Evolutionary conservation across 2,888 invertebrate species (phyloP).

Genomic region (Therioaphis trifolii): DNA sequence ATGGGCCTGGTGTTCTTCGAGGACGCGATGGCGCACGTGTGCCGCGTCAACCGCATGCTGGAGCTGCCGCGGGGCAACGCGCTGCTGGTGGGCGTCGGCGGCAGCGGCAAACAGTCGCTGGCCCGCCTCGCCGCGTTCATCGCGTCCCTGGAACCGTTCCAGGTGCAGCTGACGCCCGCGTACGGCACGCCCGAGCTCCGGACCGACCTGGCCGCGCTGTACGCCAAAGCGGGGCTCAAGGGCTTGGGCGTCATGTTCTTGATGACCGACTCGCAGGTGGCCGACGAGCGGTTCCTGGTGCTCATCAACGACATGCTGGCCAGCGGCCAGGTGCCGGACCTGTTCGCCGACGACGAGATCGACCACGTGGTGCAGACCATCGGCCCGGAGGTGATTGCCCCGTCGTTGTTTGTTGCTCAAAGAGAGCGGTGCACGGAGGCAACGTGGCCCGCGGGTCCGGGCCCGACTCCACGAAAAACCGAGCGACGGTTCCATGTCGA

Average conservation of each 20-base stretch:
- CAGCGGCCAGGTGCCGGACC: slow-evolving; percentile 91
- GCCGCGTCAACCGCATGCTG: slow-evolving; percentile 91
- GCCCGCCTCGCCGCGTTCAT: slow-evolving; percentile 90
- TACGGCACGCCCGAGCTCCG: slow-evolving; percentile 86
- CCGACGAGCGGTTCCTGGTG: slow-evolving; percentile 90
- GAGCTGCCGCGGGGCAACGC: slow-evolving; percentile 94
- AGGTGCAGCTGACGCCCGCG: slow-evolving; percentile 90
- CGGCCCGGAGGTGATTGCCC: slow-evolving; percentile 81
- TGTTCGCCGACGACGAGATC: slow-evolving; percentile 89
- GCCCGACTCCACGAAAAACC: no score
- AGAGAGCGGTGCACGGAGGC: no score
- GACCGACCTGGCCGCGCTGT: slow-evolving; percentile 76
- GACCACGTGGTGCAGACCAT: slow-evolving; percentile 86
- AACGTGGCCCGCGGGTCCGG: no score
- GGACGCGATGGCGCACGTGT: slow-evolving; percentile 93
- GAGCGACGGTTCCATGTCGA: no score
- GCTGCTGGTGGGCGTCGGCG: slow-evolving; percentile 91
- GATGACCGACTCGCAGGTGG: slow-evolving; percentile 94
- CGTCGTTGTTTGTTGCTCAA: no score
- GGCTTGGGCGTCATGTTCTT: slow-evolving; percentile 86
- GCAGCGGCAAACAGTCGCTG: slow-evolving; percentile 93
- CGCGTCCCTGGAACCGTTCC: slow-evolving; percentile 91
- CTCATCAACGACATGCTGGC: slow-evolving; percentile 93
- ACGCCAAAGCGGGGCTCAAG: slow-evolving; percentile 88
- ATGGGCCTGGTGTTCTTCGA: slow-evolving; percentile 96